A percentile compares a stretch with the other conserved stretches of the same genome.
Evolutionary conservation across 2,888 invertebrate genomes (phyloP).

Genomic region (Chymomyza caudatula): DNA sequence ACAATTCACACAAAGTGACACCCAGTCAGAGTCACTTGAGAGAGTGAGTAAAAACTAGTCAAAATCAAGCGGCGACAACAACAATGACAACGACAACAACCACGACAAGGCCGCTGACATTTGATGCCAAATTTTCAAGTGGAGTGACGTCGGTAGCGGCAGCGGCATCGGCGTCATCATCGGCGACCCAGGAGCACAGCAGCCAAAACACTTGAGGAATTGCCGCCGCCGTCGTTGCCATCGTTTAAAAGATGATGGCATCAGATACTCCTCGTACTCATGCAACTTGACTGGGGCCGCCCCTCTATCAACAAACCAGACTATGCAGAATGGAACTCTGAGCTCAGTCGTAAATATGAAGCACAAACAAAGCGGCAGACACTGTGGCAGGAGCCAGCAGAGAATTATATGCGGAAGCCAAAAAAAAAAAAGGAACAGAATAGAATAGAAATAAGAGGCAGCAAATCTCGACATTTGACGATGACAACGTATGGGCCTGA

Average conservation of each 20-base stretch:
- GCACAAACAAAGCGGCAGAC: constrained; percentile 58
- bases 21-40: constrained; percentile 42
- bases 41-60: constrained; percentile 42
- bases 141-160: constrained; percentile 34
- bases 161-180: neutral
- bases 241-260: constrained; percentile 68
- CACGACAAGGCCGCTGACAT: constrained; percentile 53
- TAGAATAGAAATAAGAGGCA: neutral
- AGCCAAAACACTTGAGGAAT: constrained; percentile 68
- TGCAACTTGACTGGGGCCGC: constrained; percentile 28
- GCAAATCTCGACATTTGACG: constrained; percentile 59
- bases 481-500: constrained; percentile 49
- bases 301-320: neutral
- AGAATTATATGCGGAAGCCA: constrained; percentile 10
- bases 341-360: constrained; percentile 66
- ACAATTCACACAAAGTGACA: neutral
- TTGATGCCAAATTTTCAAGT: constrained; percentile 74
- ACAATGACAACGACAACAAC: constrained; percentile 55
- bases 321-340: neutral
- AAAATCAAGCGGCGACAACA: constrained; percentile 64
- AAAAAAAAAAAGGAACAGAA: constrained; percentile 13
- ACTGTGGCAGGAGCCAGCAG: constrained; percentile 12
- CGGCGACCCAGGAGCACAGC: constrained; percentile 42
- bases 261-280: constrained; percentile 55
- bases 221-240: constrained; percentile 57